These are phyloP conservation scores for Gymnoscopelus braueri DNA, from an alignment of 2,797 vertebrate genomes.

Conservation along the genomic window DNA sequence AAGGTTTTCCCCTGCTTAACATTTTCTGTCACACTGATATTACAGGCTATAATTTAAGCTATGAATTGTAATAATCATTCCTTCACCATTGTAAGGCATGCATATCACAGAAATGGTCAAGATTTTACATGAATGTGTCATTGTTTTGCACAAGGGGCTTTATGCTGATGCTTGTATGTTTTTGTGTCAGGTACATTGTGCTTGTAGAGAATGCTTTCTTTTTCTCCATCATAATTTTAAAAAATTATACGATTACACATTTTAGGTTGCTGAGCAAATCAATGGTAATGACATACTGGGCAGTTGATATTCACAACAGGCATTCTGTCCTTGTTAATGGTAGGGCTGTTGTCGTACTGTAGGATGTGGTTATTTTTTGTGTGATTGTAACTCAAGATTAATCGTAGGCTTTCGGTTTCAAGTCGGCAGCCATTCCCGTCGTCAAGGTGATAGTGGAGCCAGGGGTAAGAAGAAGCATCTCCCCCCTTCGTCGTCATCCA, in stretches of 20 bases:
- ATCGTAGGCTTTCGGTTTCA: conserved; percentile 74
- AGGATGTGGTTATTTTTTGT: too few species aligned
- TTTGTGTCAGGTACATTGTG: conserved; percentile 13
- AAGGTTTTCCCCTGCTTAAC: too few species aligned
- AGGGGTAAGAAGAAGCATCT: conserved; percentile 77
- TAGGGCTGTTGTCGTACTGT: conserved; percentile 30
- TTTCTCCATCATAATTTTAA: neutral
- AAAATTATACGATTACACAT: conserved; percentile 10
- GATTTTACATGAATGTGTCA: conserved; percentile 1
- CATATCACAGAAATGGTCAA: conserved; percentile 17
- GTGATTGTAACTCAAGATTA: conserved; percentile 57
- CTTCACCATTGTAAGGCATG: conserved; percentile 14
- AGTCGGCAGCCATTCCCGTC: conserved; percentile 78
- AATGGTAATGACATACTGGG: conserved; percentile 7
- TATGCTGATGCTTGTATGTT: conserved; percentile 6
- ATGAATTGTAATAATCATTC: neutral
- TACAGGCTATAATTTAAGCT: neutral
- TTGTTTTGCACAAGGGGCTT: conserved; percentile 44
- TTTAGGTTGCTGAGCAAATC: conserved; percentile 10
- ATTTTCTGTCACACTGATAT: too few species aligned
- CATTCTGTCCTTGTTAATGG: conserved; percentile 11
- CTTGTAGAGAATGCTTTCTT: neutral
- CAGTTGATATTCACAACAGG: conserved; percentile 21
- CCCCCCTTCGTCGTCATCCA: conserved; percentile 50
- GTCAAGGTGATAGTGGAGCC: conserved; percentile 80